Evolutionary conservation across 2,113 vertebrate species (phyloP).

Genomic region (Serinus canaria): DNA sequence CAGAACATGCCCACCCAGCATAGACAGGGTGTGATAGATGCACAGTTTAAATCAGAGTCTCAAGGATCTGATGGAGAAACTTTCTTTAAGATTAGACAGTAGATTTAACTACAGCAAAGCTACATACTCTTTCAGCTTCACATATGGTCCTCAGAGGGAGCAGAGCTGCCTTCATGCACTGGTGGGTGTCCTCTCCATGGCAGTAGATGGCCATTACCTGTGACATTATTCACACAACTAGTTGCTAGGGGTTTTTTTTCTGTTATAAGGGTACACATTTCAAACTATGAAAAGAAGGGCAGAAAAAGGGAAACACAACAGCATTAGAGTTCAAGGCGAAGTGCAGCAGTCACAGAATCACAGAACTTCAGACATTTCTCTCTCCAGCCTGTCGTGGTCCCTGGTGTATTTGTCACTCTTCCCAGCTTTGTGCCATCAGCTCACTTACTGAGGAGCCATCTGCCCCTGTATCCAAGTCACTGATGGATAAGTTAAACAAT

Average conservation of each 20-base stretch:
- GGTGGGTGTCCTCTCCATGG: background rate
- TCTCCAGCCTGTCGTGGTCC: background rate
- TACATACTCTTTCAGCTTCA: background rate
- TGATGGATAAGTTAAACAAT: background rate
- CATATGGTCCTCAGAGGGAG: background rate
- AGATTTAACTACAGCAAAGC: background rate
- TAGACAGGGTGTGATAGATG: background rate
- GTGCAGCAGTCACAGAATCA: background rate
- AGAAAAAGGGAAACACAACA: background rate
- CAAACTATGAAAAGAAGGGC: background rate
- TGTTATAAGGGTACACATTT: background rate
- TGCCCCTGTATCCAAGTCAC: no score
- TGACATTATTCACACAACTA: background rate
- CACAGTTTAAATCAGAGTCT: background rate
- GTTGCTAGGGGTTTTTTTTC: background rate
- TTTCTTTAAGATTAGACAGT: background rate
- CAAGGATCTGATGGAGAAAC: background rate
- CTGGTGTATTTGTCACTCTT: background rate
- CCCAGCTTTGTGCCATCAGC: no score
- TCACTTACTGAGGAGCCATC: background rate
- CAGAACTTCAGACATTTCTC: background rate
- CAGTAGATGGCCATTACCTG: accelerated
- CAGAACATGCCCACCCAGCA: background rate
- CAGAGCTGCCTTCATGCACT: background rate
- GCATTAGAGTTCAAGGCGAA: background rate